Evolutionary conservation across 2,888 invertebrate genomes (phyloP).

Genomic region (Psococerastis gibbosa): DNA sequence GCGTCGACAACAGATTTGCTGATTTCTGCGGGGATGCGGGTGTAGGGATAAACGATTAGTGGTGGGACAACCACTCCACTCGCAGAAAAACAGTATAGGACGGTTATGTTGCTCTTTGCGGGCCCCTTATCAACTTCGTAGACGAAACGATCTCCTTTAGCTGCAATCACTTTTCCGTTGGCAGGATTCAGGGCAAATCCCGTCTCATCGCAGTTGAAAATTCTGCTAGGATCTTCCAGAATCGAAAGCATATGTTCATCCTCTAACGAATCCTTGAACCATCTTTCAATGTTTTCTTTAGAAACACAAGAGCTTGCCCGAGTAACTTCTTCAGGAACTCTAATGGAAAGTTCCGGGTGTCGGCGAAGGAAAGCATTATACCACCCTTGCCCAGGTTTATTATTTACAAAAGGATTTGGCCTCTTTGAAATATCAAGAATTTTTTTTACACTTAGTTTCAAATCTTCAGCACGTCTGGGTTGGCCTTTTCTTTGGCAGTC

Average conservation of each 20-base stretch:
- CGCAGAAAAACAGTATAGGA: conserved; percentile 25
- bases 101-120: conserved; percentile 23
- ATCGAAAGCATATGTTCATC: conserved; percentile 19
- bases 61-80: conserved; percentile 22
- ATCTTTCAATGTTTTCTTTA: conserved; percentile 20
- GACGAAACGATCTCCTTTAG: conserved; percentile 19
- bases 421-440: conserved; percentile 17
- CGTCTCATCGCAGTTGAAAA: conserved; percentile 23
- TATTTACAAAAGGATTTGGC: conserved; percentile 20
- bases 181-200: conserved; percentile 22
- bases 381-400: conserved; percentile 20
- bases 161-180: conserved; percentile 19
- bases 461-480: conserved; percentile 20
- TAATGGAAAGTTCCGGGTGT: conserved; percentile 18
- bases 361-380: conserved; percentile 20
- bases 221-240: conserved; percentile 20
- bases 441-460: conserved; percentile 14
- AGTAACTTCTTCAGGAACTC: conserved; percentile 21
- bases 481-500: conserved; percentile 21
- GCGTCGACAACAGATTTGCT: conserved; percentile 19
- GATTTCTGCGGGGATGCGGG: conserved; percentile 22
- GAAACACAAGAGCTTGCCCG: conserved; percentile 21
- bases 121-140: conserved; percentile 23
- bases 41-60: conserved; percentile 23
- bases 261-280: conserved; percentile 20